Evolutionary conservation across 92 coral and sea anemone species (phyloP).

Genomic region (Bergia sp.): DNA sequence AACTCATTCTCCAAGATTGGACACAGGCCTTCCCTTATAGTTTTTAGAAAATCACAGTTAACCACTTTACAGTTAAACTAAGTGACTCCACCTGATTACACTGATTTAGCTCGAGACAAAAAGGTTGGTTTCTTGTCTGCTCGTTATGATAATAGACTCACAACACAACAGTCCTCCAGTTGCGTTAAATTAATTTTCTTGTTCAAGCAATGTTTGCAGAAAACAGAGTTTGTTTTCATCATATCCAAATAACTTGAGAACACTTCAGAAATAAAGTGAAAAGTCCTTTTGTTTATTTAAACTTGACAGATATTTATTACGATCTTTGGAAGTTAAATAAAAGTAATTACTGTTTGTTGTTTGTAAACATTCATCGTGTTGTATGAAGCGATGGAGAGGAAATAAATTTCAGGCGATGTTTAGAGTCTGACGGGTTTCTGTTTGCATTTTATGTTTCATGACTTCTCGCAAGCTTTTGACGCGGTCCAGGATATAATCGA

Average conservation of each 20-base stretch:
- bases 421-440: background rate
- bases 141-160: constrained; percentile 3
- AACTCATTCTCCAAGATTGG: background rate
- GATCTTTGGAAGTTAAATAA: background rate
- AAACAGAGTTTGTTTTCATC: background rate
- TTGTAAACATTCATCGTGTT: constrained; percentile 9
- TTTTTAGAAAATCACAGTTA: no score
- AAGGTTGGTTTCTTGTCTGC: background rate
- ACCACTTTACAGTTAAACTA: background rate
- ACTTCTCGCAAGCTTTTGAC: constrained; percentile 14
- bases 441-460: constrained; percentile 22
- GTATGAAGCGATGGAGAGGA: background rate
- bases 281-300: background rate
- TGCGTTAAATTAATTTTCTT: constrained; percentile 17
- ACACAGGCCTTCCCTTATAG: background rate
- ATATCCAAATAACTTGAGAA: constrained; percentile 1
- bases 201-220: background rate
- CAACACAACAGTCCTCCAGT: background rate
- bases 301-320: constrained; percentile 24
- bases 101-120: background rate
- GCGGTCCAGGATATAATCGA: background rate
- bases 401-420: background rate
- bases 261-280: background rate
- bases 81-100: background rate
- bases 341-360: constrained; percentile 26